Conservation (phyloP, 2,113 vertebrate species). For the Mastomys natalensis region DNA sequence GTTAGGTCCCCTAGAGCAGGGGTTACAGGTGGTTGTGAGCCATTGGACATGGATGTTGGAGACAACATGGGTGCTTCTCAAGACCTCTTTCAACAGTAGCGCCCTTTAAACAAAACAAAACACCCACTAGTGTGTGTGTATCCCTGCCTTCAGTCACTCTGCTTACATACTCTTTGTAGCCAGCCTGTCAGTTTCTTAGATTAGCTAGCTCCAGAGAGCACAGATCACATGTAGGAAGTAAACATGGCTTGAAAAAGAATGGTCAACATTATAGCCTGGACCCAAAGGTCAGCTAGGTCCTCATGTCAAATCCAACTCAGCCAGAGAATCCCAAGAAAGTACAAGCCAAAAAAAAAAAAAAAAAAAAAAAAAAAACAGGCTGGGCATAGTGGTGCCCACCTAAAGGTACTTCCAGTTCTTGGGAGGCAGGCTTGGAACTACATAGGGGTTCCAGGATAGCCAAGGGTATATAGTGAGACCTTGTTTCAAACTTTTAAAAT, state of each 20-base stretch:
- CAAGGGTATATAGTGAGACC: neutral
- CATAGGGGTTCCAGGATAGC: neutral
- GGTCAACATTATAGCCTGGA: neutral
- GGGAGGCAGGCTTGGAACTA: neutral
- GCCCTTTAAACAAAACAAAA: neutral
- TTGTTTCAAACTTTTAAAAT: neutral
- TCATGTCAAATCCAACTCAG: slow-evolving; percentile 2
- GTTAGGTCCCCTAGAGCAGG: neutral
- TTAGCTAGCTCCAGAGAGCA: neutral
- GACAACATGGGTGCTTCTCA: neutral
- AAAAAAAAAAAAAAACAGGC: neutral
- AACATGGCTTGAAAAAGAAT: neutral
- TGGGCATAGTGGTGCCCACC: neutral
- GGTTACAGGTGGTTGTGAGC: neutral
- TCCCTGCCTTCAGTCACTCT: neutral
- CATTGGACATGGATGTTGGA: neutral
- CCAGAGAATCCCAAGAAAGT: neutral
- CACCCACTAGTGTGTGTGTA: neutral
- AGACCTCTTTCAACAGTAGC: neutral
- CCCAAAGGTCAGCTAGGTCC: neutral
- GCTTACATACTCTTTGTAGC: neutral
- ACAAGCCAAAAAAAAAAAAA: neutral
- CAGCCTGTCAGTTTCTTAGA: neutral
- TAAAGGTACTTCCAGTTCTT: neutral
- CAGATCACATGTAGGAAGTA: neutral